Conservation (phyloP, 2,113 vertebrate genomes). For the Mellivora capensis region DNA sequence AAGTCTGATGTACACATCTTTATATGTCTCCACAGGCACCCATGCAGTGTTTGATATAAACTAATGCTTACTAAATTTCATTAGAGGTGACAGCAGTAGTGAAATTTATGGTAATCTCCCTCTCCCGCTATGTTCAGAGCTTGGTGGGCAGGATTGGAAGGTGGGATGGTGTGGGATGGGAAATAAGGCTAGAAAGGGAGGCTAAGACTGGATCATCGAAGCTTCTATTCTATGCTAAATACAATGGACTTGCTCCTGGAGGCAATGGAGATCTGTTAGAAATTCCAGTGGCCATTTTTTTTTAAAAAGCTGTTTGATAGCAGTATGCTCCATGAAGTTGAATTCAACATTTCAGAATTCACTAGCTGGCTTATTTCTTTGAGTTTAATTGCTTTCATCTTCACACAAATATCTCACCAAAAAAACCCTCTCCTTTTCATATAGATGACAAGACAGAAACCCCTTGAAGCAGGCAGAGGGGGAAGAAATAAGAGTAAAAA, state of each 20-base stretch:
- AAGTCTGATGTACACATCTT: not conserved
- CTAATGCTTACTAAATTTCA: not conserved
- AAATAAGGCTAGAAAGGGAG: not conserved
- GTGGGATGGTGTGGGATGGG: not conserved
- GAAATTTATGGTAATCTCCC: not conserved
- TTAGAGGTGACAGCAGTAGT: not conserved
- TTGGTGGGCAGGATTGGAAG: not conserved
- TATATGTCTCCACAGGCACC: not conserved
- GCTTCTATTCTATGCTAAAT: not conserved
- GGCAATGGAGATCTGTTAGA: not conserved
- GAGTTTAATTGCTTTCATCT: not conserved
- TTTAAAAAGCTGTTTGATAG: not conserved
- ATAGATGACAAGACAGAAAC: not conserved
- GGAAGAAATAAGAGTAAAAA: not conserved
- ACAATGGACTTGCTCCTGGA: not conserved
- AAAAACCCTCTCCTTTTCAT: not conserved
- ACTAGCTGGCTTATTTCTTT: conserved; percentile 7
- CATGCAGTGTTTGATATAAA: not conserved
- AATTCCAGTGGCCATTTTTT: not conserved
- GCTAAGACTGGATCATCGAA: not conserved
- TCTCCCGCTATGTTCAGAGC: not conserved
- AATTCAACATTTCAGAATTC: not conserved
- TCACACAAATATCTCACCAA: not conserved
- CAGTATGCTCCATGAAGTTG: not conserved
- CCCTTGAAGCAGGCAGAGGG: not conserved